Evolutionary conservation across 1,140 invertebrate species (phyloP).

Genomic region (Branchinecta lindahli): DNA sequence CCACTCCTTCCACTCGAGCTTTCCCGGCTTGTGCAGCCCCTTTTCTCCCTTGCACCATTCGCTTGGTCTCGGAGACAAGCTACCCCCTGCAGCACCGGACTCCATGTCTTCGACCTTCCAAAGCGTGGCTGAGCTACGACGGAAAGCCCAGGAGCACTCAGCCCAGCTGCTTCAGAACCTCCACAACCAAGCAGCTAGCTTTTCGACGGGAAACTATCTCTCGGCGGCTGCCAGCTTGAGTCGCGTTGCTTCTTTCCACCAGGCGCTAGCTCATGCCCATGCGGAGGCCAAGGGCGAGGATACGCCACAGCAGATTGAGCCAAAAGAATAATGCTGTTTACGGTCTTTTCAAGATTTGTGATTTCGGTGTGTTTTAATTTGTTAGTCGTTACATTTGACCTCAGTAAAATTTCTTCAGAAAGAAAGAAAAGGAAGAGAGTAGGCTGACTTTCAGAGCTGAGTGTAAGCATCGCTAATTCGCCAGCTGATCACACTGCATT

Average conservation of each 20-base stretch:
- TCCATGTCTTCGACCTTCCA: slow-evolving; percentile 44
- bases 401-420: too few species aligned
- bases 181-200: slow-evolving; percentile 31
- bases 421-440: too few species aligned
- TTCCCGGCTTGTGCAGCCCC: slow-evolving; percentile 26
- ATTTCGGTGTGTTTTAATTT: too few species aligned
- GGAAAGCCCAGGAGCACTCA: slow-evolving; percentile 79
- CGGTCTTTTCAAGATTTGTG: slow-evolving; percentile 10
- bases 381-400: too few species aligned
- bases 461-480: too few species aligned
- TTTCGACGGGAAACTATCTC: slow-evolving; percentile 11
- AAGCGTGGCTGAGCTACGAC: slow-evolving; percentile 65
- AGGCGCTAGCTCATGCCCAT: neutral
- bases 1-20: slow-evolving; percentile 26
- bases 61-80: neutral
- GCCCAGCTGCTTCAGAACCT: slow-evolving; percentile 60
- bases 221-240: slow-evolving; percentile 12
- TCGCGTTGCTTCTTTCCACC: slow-evolving; percentile 6
- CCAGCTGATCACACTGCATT: too few species aligned
- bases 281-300: neutral
- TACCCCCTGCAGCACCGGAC: slow-evolving; percentile 24
- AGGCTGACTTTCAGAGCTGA: too few species aligned
- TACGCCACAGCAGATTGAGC: neutral
- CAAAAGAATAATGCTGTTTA: slow-evolving; percentile 14
- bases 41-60: slow-evolving; percentile 25